phyloP scores from a whole-genome alignment of 2,797 vertebrate genomes.

The Amblyraja radiata region DNA sequence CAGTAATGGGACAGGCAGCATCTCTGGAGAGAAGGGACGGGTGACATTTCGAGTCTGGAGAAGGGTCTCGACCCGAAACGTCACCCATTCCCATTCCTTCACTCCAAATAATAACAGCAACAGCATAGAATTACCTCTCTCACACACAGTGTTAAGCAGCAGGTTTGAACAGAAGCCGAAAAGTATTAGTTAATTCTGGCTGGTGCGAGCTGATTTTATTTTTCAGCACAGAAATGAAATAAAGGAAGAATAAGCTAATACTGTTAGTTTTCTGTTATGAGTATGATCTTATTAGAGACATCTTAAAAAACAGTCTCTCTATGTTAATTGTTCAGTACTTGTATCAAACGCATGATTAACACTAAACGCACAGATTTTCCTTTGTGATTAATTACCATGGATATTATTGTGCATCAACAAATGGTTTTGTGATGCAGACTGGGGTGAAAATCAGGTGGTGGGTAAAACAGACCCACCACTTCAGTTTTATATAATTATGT shows the following conservation, averaged over 20 bases:
- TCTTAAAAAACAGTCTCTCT: neutral
- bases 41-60: too few species aligned
- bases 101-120: neutral
- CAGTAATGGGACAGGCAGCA: too few species aligned
- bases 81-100: too few species aligned
- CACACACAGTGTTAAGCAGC: neutral
- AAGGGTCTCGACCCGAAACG: too few species aligned
- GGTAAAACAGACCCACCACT: neutral
- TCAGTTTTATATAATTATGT: too few species aligned
- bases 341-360: slow-evolving; percentile 21
- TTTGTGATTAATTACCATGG: slow-evolving; percentile 30
- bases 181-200: too few species aligned
- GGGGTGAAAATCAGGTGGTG: neutral
- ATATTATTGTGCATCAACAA: slow-evolving; percentile 20
- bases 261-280: neutral
- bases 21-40: too few species aligned
- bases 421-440: slow-evolving; percentile 23
- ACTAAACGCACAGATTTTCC: neutral
- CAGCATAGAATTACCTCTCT: neutral
- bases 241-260: neutral
- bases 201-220: neutral
- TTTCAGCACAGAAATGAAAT: neutral
- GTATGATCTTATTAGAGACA: slow-evolving; percentile 24
- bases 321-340: slow-evolving; percentile 4
- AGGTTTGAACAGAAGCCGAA: neutral